Evolutionary conservation across 1,140 invertebrate species (phyloP), one percentile per base, ranked within the genome.

Genomic region (Bombus turneri): DNA sequence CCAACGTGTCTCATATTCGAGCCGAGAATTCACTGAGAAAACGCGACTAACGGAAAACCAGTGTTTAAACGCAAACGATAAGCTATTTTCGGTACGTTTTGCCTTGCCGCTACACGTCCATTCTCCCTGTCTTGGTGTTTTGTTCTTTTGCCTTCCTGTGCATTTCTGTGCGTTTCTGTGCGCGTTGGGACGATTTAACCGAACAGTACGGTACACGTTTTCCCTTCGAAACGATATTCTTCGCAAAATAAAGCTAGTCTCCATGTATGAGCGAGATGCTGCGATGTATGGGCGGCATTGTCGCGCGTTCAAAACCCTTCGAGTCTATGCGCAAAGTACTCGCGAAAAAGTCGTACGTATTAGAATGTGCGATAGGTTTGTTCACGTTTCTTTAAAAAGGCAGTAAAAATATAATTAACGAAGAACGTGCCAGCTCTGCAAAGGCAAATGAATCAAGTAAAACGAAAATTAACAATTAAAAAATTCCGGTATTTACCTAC

Each of bases 21-120:
- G 64, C 31, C 13, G 25, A 28, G 3, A 37, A 43, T 64, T 64
- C 76, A 18, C 28, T 39, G n/a, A 25, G 59, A 18, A 79, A 47
- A 59, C 47, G 34, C 64, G 41, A 15, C 39, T 47, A 53, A 39
- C 71, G 31, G 59, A 72, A 62, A 83, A 76, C 47, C 62, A n/a
- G 41, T 34, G 64, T 83, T 77, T 39, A 68, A 76, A 83, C 68
- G 73, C 39, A 68, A 83, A 76, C 41, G 34, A 39, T 43, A n/a
- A 76, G 59, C 81, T 83, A 83, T 83, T 83, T 83, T 83, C 81
- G 73, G 59, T 53, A 34, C 25, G 43, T n/a, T 47, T 28, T 75
- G 73, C 47, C 39, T 66, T 18, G 53, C 31, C n/a, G 31, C 53
- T 53, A 9, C 78, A 15, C 18, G 59, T 28, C 39, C 62, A 76